Evolutionary conservation across 2,888 invertebrate species (phyloP).

Genomic region (Syrista parreyssii): DNA sequence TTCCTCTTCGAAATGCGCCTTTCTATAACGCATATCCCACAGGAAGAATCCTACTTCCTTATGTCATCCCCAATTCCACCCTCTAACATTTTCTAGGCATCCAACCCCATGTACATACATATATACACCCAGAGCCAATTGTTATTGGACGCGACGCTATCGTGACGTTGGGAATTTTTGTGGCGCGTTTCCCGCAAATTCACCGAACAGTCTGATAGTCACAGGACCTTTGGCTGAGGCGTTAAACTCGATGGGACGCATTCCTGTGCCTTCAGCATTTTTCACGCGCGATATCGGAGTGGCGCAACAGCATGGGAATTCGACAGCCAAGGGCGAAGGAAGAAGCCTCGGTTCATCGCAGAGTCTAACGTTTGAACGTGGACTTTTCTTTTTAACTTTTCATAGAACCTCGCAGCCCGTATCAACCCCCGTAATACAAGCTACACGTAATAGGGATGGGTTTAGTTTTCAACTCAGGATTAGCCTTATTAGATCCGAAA

Average conservation of each 20-base stretch:
- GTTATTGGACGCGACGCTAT: background rate
- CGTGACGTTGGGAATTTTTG: background rate
- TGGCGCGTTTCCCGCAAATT: background rate
- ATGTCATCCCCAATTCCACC: background rate
- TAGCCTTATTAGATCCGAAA: background rate
- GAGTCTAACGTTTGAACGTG: background rate
- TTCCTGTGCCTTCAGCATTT: background rate
- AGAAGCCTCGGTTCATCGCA: background rate
- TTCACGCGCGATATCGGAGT: background rate
- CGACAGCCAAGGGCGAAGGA: background rate
- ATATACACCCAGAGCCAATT: background rate
- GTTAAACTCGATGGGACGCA: background rate
- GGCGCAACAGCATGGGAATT: background rate
- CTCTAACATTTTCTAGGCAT: background rate
- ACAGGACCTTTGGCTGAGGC: background rate
- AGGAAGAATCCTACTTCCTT: background rate
- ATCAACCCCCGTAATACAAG: background rate
- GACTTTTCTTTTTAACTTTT: background rate
- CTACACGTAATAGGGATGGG: background rate
- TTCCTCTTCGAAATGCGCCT: background rate
- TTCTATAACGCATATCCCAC: background rate
- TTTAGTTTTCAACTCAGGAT: background rate
- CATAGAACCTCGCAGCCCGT: too few relatives aligned
- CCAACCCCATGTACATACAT: background rate
- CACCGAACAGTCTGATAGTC: background rate